Evolutionary conservation across 2,113 vertebrate genomes (phyloP), one percentile per base, ranked within the genome.

Genomic region (Cyprinus carpio): DNA sequence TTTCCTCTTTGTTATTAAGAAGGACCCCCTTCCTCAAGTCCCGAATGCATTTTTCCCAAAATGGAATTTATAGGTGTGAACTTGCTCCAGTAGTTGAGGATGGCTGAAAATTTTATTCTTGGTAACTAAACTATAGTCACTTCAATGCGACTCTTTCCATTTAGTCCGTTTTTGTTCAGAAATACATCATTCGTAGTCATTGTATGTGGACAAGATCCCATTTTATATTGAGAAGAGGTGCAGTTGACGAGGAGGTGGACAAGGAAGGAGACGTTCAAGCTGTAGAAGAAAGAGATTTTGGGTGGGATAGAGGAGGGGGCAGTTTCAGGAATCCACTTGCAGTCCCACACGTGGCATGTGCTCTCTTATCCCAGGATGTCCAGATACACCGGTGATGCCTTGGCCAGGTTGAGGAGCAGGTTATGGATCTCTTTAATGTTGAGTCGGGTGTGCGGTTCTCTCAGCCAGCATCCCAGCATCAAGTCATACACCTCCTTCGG

Each of bases 391-490:
- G 98, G 98, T 62, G 98, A 99, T 78, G 97, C 97, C 95, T 99
- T 99, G 91, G 98, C 96, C 94, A 99, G 96, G 91, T 96, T 99
- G 92, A 97, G 97, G 83, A 99, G 98, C 84, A 99, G 96, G 49
- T 92, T 93, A 90, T 99, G 96, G 92, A 99, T 99, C 93, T 98
- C 96, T 92, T 98, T 99, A 92, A 99, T 99, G 94, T 96, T 98
- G 90, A 98, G 97, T 93, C 98, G 96, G 95, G 98, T 97, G 90
- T 99, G 97, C 4, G 98, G 98, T 90, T 99, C 98, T 65, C 98
- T 91, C 89, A 99, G 98, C 98, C 98, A 99, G 93, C 98, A 99
- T 82, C 98, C 98, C 92, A 99, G 93, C 98, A 99, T 99, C 92
- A 99, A 94, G 91, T 99, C 97, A 2, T 99, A 99, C 18, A 99